Evolutionary conservation across 1,140 invertebrate genomes (phyloP).

Genomic region (Mylabris phalerata): DNA sequence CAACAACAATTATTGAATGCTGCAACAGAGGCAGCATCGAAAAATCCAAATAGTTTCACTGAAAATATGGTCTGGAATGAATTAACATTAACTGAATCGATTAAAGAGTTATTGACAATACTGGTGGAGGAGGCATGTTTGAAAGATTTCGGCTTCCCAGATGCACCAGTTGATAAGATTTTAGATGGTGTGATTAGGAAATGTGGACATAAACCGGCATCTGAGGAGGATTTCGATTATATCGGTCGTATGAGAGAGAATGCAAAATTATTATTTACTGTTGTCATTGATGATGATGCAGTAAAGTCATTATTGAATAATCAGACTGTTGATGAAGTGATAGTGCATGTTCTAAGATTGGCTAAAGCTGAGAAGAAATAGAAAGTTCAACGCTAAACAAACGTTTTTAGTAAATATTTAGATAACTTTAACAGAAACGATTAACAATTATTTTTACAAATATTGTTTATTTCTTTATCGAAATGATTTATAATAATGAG

Average conservation of each 20-base stretch:
- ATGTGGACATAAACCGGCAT: slow-evolving; percentile 60
- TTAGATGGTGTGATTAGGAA: slow-evolving; percentile 57
- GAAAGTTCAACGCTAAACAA: no score
- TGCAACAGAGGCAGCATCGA: slow-evolving; percentile 41
- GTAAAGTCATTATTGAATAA: no score
- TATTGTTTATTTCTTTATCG: neutral
- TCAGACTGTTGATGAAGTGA: no score
- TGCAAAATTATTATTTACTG: no score
- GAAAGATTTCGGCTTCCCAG: slow-evolving; percentile 62
- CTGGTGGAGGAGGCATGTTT: slow-evolving; percentile 65
- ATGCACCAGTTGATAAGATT: slow-evolving; percentile 58
- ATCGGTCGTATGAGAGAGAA: no score
- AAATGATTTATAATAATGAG: neutral
- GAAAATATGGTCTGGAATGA: slow-evolving; percentile 36
- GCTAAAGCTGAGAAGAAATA: neutral
- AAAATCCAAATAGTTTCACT: slow-evolving; percentile 27
- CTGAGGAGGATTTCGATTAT: no score
- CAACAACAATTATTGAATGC: slow-evolving; percentile 47
- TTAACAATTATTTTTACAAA: no score
- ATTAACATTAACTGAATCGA: slow-evolving; percentile 40
- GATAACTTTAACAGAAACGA: no score
- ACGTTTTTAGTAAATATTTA: no score
- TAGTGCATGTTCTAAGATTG: no score
- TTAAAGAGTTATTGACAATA: slow-evolving; percentile 55
- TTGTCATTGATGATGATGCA: no score